Evolutionary conservation across 2,797 vertebrate genomes (phyloP), one percentile per base, ranked within the genome.

Genomic region (Hypotaenidia okinawae): DNA sequence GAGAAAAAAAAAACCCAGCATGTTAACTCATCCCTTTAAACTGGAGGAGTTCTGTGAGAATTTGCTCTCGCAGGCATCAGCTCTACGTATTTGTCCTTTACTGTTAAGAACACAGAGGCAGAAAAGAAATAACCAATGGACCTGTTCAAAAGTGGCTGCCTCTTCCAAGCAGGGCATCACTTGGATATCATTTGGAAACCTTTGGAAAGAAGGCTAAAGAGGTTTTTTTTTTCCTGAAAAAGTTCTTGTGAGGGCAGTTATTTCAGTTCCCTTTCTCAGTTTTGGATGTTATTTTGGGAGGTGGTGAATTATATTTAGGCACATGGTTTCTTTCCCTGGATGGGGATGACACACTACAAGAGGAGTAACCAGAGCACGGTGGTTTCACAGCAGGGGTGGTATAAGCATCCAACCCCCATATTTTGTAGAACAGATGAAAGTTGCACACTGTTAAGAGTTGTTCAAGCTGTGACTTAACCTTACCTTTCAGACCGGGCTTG

Each of bases 1-100:
- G 16, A 55, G 61, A 55, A 45, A 76, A 43, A 49, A 47, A 49
- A 49, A 13, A 11, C 10, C 43, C 11, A 51, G 39, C 41, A 49
- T 84, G 88, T 81, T 69, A 90, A 96, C 85, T 69, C 87, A 28
- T 67, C 91, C 77, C 64, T 91, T 16, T 14, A 83, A 83, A 19
- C 0, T 8, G 54, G 62, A 84, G 75, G 54, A 43, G 55, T 27
- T 84, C 78, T 4, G 1, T 10, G n/a, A 45, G 39, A 22, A 54
- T 67, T 54, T n/a, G 41, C 84, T 77, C 57, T 17, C 3, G n/a
- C 78, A 32, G 32, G 47, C 47, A 18, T 3, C 1, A 35, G 66
- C 21, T 24, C 51, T 45, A 67, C 70, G 41, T 58, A 1, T 43
- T 61, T 49, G 1, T 22, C 33, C 35, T 64, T 55, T n/a, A 47